These are phyloP conservation scores for Megaceryle alcyon DNA, from an alignment of 2,797 vertebrate genomes.

Conservation along the genomic window DNA sequence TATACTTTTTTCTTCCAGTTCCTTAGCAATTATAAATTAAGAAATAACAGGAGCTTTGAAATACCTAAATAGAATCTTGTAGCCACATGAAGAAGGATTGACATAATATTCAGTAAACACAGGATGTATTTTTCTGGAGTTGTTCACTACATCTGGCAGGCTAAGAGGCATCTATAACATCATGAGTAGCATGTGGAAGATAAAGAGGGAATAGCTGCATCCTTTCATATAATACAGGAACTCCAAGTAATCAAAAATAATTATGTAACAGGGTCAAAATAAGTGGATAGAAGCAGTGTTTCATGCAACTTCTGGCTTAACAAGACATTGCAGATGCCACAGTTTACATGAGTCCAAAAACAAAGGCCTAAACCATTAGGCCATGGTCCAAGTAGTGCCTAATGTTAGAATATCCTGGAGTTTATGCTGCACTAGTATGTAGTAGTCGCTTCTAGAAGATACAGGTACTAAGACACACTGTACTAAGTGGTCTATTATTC, in stretches of 20 bases:
- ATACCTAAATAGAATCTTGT: neutral
- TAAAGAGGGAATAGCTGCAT: neutral
- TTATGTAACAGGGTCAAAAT: neutral
- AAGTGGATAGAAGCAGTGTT: neutral
- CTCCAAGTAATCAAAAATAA: neutral
- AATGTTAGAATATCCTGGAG: neutral
- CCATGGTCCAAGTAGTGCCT: neutral
- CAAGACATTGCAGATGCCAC: neutral
- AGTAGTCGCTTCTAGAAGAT: neutral
- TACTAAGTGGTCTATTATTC: neutral
- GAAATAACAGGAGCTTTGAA: neutral
- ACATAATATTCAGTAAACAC: neutral
- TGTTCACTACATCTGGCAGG: neutral
- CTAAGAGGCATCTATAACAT: neutral
- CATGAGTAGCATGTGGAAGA: neutral
- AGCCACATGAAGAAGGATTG: neutral
- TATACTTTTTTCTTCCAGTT: neutral
- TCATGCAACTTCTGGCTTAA: neutral
- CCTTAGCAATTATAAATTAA: neutral
- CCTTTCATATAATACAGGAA: neutral
- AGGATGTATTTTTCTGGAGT: neutral
- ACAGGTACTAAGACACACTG: neutral
- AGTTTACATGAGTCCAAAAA: neutral
- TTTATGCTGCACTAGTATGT: neutral
- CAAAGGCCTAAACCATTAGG: neutral